These are phyloP conservation scores for Fistularia tabacaria DNA, from an alignment of 2,797 vertebrate species.

Conservation along the genomic window DNA sequence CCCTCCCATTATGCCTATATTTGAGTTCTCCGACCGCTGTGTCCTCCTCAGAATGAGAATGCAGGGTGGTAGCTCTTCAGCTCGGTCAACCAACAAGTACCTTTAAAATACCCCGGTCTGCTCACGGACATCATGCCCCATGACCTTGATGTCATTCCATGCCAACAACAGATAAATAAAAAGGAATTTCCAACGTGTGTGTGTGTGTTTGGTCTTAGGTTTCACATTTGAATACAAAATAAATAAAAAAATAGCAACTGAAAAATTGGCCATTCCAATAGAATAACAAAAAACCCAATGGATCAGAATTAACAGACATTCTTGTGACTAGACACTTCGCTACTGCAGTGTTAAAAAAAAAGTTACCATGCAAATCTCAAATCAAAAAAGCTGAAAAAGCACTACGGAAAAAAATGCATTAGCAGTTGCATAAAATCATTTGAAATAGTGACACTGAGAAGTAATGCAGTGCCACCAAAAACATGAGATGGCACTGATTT, in stretches of 20 bases:
- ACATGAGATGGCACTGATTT: too few species aligned
- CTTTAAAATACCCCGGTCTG: slow-evolving; percentile 67
- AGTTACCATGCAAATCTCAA: too few species aligned
- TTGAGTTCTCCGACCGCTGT: slow-evolving; percentile 5
- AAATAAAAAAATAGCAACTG: neutral
- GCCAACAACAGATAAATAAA: slow-evolving; percentile 23
- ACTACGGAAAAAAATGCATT: too few species aligned
- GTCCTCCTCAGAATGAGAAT: slow-evolving; percentile 33
- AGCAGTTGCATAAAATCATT: too few species aligned
- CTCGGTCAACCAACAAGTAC: slow-evolving; percentile 69
- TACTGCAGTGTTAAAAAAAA: too few species aligned
- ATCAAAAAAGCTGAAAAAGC: too few species aligned
- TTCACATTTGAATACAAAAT: slow-evolving; percentile 2
- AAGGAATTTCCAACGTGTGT: slow-evolving; percentile 31
- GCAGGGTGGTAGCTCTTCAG: slow-evolving; percentile 56
- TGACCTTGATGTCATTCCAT: slow-evolving; percentile 39
- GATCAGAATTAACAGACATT: too few species aligned
- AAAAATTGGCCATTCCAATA: slow-evolving; percentile 36
- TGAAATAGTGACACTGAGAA: too few species aligned
- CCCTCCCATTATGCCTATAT: too few species aligned
- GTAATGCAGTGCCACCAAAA: too few species aligned
- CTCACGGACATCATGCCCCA: slow-evolving; percentile 55
- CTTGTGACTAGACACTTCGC: too few species aligned
- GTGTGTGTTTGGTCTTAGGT: slow-evolving; percentile 5
- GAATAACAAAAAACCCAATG: slow-evolving; percentile 6